phyloP scores from a whole-genome alignment of 2,888 invertebrate species.

The Hydrotaea diabolus region DNA sequence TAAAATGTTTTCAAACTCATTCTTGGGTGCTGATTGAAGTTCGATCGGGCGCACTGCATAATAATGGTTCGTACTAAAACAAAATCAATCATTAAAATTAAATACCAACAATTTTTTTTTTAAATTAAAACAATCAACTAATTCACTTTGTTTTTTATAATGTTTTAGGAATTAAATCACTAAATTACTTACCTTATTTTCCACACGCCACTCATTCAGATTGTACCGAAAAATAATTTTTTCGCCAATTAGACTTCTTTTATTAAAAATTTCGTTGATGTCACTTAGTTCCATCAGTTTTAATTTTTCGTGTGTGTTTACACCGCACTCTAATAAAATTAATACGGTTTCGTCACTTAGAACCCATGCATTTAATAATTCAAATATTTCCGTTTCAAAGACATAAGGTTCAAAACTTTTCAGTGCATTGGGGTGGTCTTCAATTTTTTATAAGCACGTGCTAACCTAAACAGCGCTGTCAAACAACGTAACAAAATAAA shows the following conservation, averaged over 20 bases:
- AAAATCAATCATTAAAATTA: neutral
- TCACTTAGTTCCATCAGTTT: neutral
- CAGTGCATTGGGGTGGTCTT: no score
- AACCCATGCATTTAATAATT: neutral
- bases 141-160: neutral
- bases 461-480: no score
- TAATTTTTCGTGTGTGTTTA: neutral
- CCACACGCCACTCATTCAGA: neutral
- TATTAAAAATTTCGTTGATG: neutral
- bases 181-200: conserved; percentile 5
- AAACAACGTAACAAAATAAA: no score
- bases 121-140: neutral
- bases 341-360: neutral
- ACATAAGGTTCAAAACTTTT: no score
- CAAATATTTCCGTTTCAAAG: no score
- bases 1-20: no score
- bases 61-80: no score
- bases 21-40: no score
- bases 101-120: neutral
- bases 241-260: neutral
- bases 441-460: no score
- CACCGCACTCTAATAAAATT: neutral
- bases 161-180: neutral
- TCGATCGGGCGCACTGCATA: no score
- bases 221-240: neutral